Conservation (phyloP, 2,113 vertebrate species). For the Lamprotornis superbus region DNA sequence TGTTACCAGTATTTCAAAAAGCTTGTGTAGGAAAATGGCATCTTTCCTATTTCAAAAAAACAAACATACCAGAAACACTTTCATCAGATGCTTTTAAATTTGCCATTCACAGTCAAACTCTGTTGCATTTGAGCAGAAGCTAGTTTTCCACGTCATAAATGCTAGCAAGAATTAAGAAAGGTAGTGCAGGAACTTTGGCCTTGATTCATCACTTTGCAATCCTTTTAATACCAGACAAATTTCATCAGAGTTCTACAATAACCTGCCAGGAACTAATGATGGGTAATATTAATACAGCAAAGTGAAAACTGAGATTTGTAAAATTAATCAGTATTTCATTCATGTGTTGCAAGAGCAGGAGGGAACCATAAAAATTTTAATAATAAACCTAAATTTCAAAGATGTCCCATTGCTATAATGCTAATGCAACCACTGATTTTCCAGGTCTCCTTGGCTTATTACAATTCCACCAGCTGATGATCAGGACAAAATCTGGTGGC, state of each 20-base stretch:
- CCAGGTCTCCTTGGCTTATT: neutral
- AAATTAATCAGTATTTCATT: slow-evolving; percentile 9
- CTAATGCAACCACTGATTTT: neutral
- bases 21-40: neutral
- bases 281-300: neutral
- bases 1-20: neutral
- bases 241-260: neutral
- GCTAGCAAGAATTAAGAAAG: neutral
- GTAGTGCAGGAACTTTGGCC: neutral
- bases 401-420: neutral
- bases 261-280: neutral
- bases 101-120: neutral
- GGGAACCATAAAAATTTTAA: neutral
- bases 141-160: neutral
- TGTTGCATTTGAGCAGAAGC: neutral
- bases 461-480: neutral
- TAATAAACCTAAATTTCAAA: slow-evolving; percentile 8
- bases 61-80: neutral
- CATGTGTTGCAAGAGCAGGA: neutral
- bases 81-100: neutral
- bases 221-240: neutral
- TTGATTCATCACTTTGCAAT: neutral
- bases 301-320: neutral
- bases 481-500: neutral
- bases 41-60: neutral